Evolutionary conservation across 2,888 invertebrate species (phyloP).

Genomic region (Drosophila recens): DNA sequence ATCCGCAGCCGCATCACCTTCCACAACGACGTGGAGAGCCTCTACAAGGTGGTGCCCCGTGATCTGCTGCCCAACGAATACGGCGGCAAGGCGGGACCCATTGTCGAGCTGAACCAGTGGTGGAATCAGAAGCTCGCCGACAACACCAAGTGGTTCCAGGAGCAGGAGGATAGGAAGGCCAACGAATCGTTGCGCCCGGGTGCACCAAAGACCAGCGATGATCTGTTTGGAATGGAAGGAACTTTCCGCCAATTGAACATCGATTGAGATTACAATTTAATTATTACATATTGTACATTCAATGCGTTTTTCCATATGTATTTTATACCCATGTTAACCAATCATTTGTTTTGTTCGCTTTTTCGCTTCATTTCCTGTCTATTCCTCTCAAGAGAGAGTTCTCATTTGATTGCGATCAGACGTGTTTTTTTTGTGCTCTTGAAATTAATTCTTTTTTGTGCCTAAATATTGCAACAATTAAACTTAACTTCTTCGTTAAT

Average conservation of each 20-base stretch:
- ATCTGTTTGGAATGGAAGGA: constrained; percentile 95
- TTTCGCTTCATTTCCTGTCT: constrained; percentile 63
- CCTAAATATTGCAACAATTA: too few relatives aligned
- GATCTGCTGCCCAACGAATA: constrained; percentile 93
- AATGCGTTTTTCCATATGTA: constrained; percentile 26
- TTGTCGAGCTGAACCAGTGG: constrained; percentile 90
- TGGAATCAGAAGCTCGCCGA: constrained; percentile 93
- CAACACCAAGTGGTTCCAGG: constrained; percentile 92
- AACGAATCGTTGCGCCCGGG: constrained; percentile 93
- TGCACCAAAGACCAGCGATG: constrained; percentile 93
- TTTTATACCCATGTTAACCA: constrained; percentile 48
- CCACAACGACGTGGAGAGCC: constrained; percentile 90
- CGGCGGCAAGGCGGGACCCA: constrained; percentile 91
- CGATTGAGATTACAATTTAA: constrained; percentile 86
- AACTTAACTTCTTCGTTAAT: too few relatives aligned
- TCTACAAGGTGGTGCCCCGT: constrained; percentile 92
- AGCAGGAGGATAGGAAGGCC: constrained; percentile 91
- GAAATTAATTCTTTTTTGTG: too few relatives aligned
- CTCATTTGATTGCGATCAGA: too few relatives aligned
- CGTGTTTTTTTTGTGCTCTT: too few relatives aligned
- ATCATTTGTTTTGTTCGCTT: constrained; percentile 68
- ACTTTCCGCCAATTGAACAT: constrained; percentile 94
- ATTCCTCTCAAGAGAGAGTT: constrained; percentile 21
- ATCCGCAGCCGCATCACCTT: constrained; percentile 93
- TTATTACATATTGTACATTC: constrained; percentile 8